Base-by-base conservation (phyloP, 2,888 invertebrate species). In the Pollenia amentaria region DNA sequence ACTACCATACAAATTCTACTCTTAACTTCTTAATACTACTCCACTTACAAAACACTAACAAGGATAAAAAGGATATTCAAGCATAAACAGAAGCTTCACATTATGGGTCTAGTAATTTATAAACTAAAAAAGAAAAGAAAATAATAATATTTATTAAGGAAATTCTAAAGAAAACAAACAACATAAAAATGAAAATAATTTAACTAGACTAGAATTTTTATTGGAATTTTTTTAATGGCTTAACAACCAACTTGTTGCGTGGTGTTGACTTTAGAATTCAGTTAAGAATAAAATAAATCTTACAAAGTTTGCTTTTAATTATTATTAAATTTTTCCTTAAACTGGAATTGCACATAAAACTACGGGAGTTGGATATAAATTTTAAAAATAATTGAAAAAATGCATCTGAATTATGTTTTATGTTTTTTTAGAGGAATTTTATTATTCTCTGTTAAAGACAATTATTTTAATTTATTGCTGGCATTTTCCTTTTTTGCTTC, bases 21-120 rank as follows among this genome's bases (percentile, higher is more conserved):
- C 48, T 60, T 60, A 7, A 44, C 44, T 18, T 29, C 8, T 70
- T 16, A 38, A 10, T 16, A 3, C 16, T 10, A 38, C 38, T 62
- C 29, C 6, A 29, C 53, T 12, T 64, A 6, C 9, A 44, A 7
- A 42, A 9, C 16, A 18, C 40, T 64, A 44, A 44, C 16, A 40
- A 48, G 21, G 2, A 44, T 48, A 10, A 10, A 65, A 12, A 67
- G 11, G 38, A 64, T 48, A 42, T 14, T 51, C 16, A 29, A 60
- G 57, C 62, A 42, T 48, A 16, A 51, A 69, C 55, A 57, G 4
- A 29, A 29, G 11, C 11, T 78, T 42, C 0, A 21, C 51, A 21
- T 53, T 51, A 76, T 60, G 29, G 11, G 29, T 53, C 11, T 51
- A 14, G 21, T 21, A 42, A 76, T 62, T 64, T 64, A 40, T 16